Conservation (phyloP, 2,888 invertebrate genomes). For the Macropis europaea region DNA sequence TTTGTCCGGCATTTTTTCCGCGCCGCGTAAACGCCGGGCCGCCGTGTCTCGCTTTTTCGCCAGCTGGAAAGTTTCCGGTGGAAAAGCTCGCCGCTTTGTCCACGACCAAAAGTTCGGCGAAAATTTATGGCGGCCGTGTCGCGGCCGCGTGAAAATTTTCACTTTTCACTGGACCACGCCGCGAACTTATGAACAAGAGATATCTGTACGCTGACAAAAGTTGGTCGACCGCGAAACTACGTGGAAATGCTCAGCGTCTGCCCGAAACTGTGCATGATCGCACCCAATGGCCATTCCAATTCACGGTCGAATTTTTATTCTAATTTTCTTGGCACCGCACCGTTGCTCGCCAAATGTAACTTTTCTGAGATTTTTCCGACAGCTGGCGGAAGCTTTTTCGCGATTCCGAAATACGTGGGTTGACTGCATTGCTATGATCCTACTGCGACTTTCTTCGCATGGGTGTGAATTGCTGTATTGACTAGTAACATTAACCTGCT, state of each 20-base stretch:
- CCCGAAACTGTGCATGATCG: conserved; percentile 16
- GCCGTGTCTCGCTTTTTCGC: conserved; percentile 33
- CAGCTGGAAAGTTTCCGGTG: conserved; percentile 24
- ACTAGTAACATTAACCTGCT: too few species aligned
- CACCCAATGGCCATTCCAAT: neutral
- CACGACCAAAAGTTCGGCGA: conserved; percentile 26
- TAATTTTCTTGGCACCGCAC: conserved; percentile 7
- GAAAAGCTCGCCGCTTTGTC: conserved; percentile 78
- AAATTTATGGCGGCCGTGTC: conserved; percentile 31
- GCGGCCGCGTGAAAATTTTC: conserved; percentile 39
- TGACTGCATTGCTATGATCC: too few species aligned
- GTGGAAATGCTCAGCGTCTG: conserved; percentile 18
- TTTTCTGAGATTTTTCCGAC: neutral
- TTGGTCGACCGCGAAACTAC: conserved; percentile 25
- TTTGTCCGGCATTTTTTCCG: conserved; percentile 1
- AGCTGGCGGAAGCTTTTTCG: neutral
- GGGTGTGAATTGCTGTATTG: too few species aligned
- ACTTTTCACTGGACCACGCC: conserved; percentile 27
- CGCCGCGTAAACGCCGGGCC: conserved; percentile 16
- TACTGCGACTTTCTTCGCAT: too few species aligned
- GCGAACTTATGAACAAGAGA: conserved; percentile 22
- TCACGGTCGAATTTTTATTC: conserved; percentile 16
- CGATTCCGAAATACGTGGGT: neutral
- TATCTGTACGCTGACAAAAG: conserved; percentile 16
- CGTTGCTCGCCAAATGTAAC: conserved; percentile 5